Percentiles rank a stretch among this genome's conserved stretches.
phyloP scores from a whole-genome alignment of 2,888 invertebrate genomes.

The Leuctra nigra region DNA sequence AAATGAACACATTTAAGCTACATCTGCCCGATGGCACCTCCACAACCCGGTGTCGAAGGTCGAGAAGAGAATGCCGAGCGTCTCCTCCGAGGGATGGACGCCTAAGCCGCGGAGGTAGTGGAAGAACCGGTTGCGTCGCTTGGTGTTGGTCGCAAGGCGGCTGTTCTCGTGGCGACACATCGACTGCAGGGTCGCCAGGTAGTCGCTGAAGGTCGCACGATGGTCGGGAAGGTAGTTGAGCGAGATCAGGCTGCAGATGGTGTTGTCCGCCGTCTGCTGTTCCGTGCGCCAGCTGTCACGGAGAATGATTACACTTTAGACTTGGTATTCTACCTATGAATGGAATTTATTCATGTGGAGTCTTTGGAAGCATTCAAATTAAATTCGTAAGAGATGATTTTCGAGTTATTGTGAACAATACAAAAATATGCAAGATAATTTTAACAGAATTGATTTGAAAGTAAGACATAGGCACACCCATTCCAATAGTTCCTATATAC shows the following conservation, averaged over 20 bases:
- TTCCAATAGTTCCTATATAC: no score
- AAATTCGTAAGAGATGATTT: no score
- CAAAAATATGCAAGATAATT: no score
- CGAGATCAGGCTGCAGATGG: slow-evolving; percentile 48
- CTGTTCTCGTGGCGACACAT: slow-evolving; percentile 62
- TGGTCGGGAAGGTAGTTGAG: slow-evolving; percentile 46
- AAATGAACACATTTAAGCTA: no score
- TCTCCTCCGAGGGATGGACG: slow-evolving; percentile 43
- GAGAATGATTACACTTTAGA: no score
- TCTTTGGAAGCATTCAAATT: no score
- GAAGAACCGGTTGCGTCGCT: slow-evolving; percentile 68
- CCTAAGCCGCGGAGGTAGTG: slow-evolving; percentile 64
- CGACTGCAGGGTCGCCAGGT: slow-evolving; percentile 57
- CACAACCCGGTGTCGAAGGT: slow-evolving; percentile 9
- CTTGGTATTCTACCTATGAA: no score
- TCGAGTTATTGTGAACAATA: no score
- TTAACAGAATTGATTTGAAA: no score
- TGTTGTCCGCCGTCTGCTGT: slow-evolving; percentile 37
- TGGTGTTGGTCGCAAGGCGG: slow-evolving; percentile 50
- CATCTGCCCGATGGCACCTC: not conserved
- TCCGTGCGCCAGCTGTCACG: slow-evolving; percentile 47
- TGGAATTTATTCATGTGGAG: no score
- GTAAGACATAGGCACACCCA: no score
- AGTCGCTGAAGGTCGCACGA: slow-evolving; percentile 55
- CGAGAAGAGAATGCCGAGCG: slow-evolving; percentile 6